Conservation (phyloP, 1,140 invertebrate genomes). For the Scaptomyza montana region DNA sequence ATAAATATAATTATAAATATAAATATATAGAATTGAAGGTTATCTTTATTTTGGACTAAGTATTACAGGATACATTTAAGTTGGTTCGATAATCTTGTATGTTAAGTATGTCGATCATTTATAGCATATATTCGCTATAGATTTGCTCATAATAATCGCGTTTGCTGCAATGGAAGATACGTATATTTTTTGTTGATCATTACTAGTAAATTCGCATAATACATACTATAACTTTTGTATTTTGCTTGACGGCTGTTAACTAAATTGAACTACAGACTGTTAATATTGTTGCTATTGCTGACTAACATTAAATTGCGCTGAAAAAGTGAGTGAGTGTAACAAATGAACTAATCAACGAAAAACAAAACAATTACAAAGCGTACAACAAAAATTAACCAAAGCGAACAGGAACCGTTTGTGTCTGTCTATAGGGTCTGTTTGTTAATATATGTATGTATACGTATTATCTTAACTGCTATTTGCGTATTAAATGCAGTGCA, state of each 20-base stretch:
- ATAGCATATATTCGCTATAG: conserved; percentile 78
- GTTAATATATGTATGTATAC: conserved; percentile 11
- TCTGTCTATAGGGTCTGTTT: conserved; percentile 39
- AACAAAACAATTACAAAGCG: conserved; percentile 63
- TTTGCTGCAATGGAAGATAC: conserved; percentile 82
- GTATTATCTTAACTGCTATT: conserved; percentile 33
- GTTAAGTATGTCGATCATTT: conserved; percentile 42
- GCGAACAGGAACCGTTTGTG: conserved; percentile 62
- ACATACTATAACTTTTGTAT: conserved; percentile 12
- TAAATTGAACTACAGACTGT: conserved; percentile 60
- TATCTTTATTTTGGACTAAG: conserved; percentile 63
- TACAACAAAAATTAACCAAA: conserved; percentile 64
- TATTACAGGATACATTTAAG: conserved; percentile 46
- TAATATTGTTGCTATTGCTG: conserved; percentile 47
- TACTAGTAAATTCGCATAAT: conserved; percentile 23
- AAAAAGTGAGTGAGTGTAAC: conserved; percentile 67
- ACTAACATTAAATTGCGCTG: conserved; percentile 53
- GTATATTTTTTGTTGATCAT: conserved; percentile 41
- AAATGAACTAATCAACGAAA: conserved; percentile 71
- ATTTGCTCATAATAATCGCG: conserved; percentile 76
- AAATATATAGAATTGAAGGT: conserved; percentile 53
- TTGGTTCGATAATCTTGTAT: conserved; percentile 38
- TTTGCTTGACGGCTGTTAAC: conserved; percentile 27
- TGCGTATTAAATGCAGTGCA: conserved; percentile 37
- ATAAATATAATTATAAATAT: conserved; percentile 11